Base-by-base conservation (phyloP, 2,888 invertebrate species). In the Cosmopolites sordidus region DNA sequence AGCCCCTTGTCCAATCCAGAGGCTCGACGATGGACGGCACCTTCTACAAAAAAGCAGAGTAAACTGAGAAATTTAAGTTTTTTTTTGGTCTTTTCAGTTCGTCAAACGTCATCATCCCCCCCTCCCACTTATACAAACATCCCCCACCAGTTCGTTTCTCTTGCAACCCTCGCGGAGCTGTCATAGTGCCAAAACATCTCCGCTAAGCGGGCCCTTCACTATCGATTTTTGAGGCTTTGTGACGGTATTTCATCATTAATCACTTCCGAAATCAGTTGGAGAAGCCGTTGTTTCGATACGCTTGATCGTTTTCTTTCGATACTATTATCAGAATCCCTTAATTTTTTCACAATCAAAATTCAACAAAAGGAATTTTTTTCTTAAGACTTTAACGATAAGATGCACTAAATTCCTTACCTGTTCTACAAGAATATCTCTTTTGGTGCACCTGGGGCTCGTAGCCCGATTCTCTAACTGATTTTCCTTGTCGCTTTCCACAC, bases 1-100 rank as follows among this genome's bases (percentile, higher is more conserved):
- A 64, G 60, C 62, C 62, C 65, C 66, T 65, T 67, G 64, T 67
- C 66, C 70, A 66, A 69, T 69, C 67, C 67, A 64, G 69, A 66
- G 60, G 65, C 64, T 68, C 68, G 63, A 68, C 64, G 64, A 46
- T 43, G 2, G 68, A 62, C 60, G 68, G 67, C 64, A 65, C 66
- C 60, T 66, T 69, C 70, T 70, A 66, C 51, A 64, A 64, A 60
- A 12, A n/a, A 33, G 11, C 5, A 27, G 5, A 27, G 9, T 3
- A 11, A 33, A 33, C 11, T 12, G 11, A 6, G 3, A 12, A 33
- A 33, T 12, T 11, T 11, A 4, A n/a, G 5, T 12, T 33, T 11
- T 33, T 33, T 33, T 33, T n/a, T 33, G 12, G 3, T 33, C 11
- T 33, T n/a, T 33, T 5, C 3, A n/a, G 33, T 33, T 8, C 22